Base-by-base conservation (phyloP, 2,888 invertebrate genomes). In the Odontocolon sp. region DNA sequence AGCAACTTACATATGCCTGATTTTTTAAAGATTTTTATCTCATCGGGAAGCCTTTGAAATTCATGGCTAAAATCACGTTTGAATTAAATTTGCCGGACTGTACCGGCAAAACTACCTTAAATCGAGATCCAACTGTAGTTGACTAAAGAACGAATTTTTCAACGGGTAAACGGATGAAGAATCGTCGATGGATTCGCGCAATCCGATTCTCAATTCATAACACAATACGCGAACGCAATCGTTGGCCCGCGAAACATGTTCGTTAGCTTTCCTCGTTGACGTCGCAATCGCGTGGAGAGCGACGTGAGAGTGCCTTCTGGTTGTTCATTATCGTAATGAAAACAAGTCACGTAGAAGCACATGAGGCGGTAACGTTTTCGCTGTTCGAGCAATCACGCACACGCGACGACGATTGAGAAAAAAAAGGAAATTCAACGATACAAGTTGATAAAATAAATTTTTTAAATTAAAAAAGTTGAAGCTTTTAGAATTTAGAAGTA, bases 291-390 rank as follows among this genome's bases (percentile, higher is more conserved):
- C 52, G 50, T n/a, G n/a, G n/a, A 69, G 31, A 63, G 52, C 47
- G 42, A 26, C 36, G 21, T 42, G 11, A 61, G 40, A 31, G 56
- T 23, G 45, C 21, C 28, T 26, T 42, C n/a, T 71, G 66, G 61
- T 54, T 50, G 36, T 11, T 71, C 63, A 68, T 77, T 77, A 71
- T 61, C 40, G 76, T 63, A 71, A 71, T 71, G 76, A 71, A 77
- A 77, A 67, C 76, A 63, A 77, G 67, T 77, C 76, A 77, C 76
- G 76, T 77, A 71, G 40, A 61, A n/a, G n/a, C n/a, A 52, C 31
- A 61, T 54, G 66, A 70, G 59, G 42, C 57, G 52, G 64, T 36
- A 64, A 45, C 61, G 61, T 36, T 47, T 59, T 54, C 54, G 61
- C 40, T 77, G 54, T 67, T 11, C 67, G 57, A 56, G 50, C 64